Evolutionary conservation across 2,797 vertebrate species (phyloP), one percentile per base, ranked within the genome.

Genomic region (Liparis tanakae): DNA sequence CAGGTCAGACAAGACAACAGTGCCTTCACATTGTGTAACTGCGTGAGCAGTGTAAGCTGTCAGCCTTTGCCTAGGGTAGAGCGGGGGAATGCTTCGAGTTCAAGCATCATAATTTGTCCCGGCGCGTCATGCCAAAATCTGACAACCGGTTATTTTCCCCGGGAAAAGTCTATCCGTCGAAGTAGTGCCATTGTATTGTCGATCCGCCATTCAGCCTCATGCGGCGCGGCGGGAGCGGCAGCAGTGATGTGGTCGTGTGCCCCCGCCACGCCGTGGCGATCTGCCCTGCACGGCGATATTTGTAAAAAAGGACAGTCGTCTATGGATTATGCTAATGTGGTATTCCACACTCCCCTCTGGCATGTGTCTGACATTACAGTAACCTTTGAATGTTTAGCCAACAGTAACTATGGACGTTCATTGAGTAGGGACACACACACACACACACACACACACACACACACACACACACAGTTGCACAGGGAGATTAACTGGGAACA

Each of bases 321-420:
- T 88, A 94, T 95, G 88, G 94, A 94, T 94, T 94, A 94, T 94
- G 93, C 63, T 91, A 94, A 94, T 92, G 92, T 90, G 85, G 91
- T 94, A 93, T 94, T 93, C 91, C 90, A 89, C 91, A 84, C 89
- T 86, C 80, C 84, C 92, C 89, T 88, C 76, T 93, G 92, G 91
- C 91, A 89, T 87, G 87, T 66, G 84, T 84, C 88, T 94, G 93
- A 93, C 92, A 94, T 94, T 94, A 94, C 88, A 93, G 88, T 93
- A 94, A 94, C 93, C 93, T 94, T 93, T 93, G 83, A 84, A 87
- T 92, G 90, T 93, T 93, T 90, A 92, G 91, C 91, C 88, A 93
- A 89, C 91, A 91, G 87, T 90, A 87, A 84, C 85, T 87, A 81
- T 85, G 87, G 91, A 85, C 91, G 93, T 93, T 93, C 92, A 94